A percentile compares a stretch with the other conserved stretches of the same genome.
Conservation (phyloP, 2,113 vertebrate genomes). For the Pandion haliaetus region DNA sequence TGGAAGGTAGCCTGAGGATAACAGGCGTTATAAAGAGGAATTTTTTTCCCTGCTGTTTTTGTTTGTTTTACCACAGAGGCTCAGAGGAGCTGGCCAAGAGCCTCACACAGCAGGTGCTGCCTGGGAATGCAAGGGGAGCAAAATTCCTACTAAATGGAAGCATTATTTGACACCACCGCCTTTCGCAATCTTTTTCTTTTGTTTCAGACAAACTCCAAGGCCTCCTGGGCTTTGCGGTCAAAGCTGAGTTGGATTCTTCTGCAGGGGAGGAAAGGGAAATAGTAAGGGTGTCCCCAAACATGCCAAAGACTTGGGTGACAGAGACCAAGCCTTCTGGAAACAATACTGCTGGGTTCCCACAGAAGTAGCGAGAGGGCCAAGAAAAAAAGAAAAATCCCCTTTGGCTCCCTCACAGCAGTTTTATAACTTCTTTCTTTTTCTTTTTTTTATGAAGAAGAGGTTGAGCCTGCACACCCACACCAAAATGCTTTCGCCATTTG, state of each 20-base stretch:
- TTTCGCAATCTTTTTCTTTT: slow-evolving; percentile 72
- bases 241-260: slow-evolving; percentile 59
- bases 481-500: background rate
- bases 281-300: slow-evolving; percentile 56
- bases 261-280: slow-evolving; percentile 50
- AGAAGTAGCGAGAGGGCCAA: slow-evolving; percentile 27
- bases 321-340: slow-evolving; percentile 52
- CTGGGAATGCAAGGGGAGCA: slow-evolving; percentile 71
- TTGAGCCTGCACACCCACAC: background rate
- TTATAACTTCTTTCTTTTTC: background rate
- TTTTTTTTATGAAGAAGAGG: background rate
- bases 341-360: slow-evolving; percentile 28
- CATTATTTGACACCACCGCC: slow-evolving; percentile 71
- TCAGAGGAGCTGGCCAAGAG: slow-evolving; percentile 69
- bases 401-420: background rate
- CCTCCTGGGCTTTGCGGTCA: slow-evolving; percentile 58
- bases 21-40: slow-evolving; percentile 73
- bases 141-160: slow-evolving; percentile 74
- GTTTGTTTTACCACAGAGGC: slow-evolving; percentile 74
- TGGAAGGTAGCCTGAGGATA: slow-evolving; percentile 74
- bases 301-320: slow-evolving; percentile 46
- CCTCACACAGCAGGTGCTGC: slow-evolving; percentile 74
- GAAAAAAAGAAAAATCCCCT: background rate
- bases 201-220: slow-evolving; percentile 65
- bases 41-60: slow-evolving; percentile 75